Evolutionary conservation across 1,140 invertebrate genomes (phyloP).

Genomic region (Ceratitis capitata): DNA sequence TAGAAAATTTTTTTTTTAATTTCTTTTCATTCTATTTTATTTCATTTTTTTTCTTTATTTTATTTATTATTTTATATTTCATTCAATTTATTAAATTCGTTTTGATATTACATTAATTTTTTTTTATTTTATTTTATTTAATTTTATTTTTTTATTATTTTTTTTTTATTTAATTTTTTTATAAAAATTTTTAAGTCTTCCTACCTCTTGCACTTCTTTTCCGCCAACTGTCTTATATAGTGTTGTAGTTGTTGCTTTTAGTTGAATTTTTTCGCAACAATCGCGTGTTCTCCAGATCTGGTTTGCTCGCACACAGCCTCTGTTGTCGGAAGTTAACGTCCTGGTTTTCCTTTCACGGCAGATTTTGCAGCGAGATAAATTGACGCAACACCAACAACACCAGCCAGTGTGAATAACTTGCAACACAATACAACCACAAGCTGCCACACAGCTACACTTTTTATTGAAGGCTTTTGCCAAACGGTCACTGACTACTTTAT

Average conservation of each 20-base stretch:
- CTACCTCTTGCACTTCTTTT: neutral
- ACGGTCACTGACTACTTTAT: slow-evolving; percentile 25
- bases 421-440: slow-evolving; percentile 4
- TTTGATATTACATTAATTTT: neutral
- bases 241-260: neutral
- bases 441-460: slow-evolving; percentile 31
- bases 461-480: slow-evolving; percentile 6
- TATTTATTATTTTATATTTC: neutral
- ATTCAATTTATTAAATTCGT: neutral
- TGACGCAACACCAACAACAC: too few species aligned
- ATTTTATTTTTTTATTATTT: neutral
- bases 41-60: neutral
- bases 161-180: neutral
- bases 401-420: neutral
- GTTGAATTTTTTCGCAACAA: neutral
- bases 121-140: neutral
- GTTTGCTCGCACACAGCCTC: neutral
- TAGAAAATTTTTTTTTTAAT: too few species aligned
- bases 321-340: slow-evolving; percentile 17
- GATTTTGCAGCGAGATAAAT: neutral
- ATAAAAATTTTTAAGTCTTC: neutral
- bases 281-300: neutral
- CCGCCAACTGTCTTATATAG: neutral
- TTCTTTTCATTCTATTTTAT: neutral
- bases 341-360: slow-evolving; percentile 6